Evolutionary conservation across 2,797 vertebrate species (phyloP).

Genomic region (Micrastur ruficollis): DNA sequence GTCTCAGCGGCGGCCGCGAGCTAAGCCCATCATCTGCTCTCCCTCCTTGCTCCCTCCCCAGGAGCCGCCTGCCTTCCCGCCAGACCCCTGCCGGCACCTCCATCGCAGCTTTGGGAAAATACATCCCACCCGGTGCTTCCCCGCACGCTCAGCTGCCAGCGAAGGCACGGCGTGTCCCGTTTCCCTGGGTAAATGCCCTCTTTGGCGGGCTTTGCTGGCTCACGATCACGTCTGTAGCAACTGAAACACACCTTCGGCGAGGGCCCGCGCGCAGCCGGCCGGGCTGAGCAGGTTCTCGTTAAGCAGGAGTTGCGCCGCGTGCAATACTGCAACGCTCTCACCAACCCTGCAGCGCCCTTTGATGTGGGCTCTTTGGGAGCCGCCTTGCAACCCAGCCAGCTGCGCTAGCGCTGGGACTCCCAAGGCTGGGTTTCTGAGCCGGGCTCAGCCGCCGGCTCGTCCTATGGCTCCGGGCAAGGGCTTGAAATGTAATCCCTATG

Average conservation of each 20-base stretch:
- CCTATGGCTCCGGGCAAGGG: neutral
- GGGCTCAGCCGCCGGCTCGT: neutral
- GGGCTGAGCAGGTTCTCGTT: neutral
- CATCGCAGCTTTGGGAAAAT: neutral
- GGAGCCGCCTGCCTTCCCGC: neutral
- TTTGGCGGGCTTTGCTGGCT: neutral
- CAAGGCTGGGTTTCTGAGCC: neutral
- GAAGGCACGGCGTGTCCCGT: fast-evolving
- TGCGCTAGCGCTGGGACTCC: neutral
- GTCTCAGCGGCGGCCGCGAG: neutral
- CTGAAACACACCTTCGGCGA: neutral
- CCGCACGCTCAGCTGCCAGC: neutral
- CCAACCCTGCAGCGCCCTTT: neutral
- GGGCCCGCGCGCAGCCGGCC: neutral
- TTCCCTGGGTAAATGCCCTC: neutral
- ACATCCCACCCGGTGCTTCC: neutral
- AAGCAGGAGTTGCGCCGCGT: neutral
- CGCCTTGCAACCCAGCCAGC: neutral
- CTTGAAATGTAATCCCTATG: neutral
- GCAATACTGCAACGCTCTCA: neutral
- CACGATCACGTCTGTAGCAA: fast-evolving
- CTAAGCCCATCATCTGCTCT: neutral
- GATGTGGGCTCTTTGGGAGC: slow-evolving; percentile 34
- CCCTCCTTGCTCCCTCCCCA: neutral
- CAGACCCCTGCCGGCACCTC: neutral